Conservation (phyloP, 2,797 vertebrate species). For the Rhynchotus rufescens region DNA sequence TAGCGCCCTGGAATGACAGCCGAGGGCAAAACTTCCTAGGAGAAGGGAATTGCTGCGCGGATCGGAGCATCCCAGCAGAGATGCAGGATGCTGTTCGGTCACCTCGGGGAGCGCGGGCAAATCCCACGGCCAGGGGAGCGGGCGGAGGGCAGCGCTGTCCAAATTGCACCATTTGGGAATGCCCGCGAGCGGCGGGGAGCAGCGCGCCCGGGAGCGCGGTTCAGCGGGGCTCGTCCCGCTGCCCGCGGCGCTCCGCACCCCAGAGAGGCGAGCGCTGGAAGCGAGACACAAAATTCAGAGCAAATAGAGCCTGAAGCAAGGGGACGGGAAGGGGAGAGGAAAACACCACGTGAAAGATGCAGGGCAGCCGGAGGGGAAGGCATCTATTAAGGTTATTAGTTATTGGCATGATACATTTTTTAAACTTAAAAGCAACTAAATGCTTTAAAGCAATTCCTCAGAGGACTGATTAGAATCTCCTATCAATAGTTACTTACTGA, state of each 20-base stretch:
- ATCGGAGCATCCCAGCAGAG: neutral
- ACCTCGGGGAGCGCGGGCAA: conserved; percentile 3
- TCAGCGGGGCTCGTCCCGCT: neutral
- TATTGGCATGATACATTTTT: neutral
- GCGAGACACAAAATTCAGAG: neutral
- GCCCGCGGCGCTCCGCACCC: neutral
- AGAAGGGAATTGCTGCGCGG: neutral
- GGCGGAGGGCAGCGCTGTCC: neutral
- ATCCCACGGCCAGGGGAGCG: neutral
- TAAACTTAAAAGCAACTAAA: neutral
- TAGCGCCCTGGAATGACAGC: neutral
- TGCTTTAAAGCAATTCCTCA: neutral
- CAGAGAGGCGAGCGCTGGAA: neutral
- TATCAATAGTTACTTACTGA: neutral
- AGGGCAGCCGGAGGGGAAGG: fast-evolving
- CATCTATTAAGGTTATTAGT: neutral
- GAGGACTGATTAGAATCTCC: neutral
- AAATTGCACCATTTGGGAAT: neutral
- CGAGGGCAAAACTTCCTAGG: conserved; percentile 30
- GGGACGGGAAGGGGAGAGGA: neutral
- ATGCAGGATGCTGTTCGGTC: neutral
- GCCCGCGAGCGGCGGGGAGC: neutral
- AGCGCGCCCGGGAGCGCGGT: neutral
- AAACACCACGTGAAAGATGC: neutral
- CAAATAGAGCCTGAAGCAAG: neutral